Conservation (phyloP, 2,797 vertebrate species). For the Benthosema pterotum region DNA sequence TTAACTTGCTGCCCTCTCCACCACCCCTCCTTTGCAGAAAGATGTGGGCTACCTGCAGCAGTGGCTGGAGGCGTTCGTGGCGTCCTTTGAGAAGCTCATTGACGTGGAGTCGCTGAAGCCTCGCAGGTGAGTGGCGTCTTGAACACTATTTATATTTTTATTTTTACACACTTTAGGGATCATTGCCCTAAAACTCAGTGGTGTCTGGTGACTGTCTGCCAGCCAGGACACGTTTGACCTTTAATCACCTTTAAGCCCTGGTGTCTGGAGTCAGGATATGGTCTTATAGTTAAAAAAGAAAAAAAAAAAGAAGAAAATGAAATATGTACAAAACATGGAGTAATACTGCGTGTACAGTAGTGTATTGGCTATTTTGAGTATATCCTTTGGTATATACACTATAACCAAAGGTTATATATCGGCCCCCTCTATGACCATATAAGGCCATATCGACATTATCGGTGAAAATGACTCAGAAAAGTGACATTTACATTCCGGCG, state of each 20-base stretch:
- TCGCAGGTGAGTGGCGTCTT: conserved; percentile 81
- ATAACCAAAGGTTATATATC: too few relatives aligned
- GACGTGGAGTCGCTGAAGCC: conserved; percentile 88
- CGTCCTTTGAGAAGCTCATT: conserved; percentile 89
- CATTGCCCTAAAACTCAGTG: conserved; percentile 5
- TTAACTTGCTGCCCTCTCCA: conserved; percentile 12
- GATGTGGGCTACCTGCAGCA: conserved; percentile 92
- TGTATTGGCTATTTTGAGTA: too few relatives aligned
- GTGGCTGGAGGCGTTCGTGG: conserved; percentile 92
- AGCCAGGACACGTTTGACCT: conserved; percentile 18
- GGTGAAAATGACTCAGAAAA: too few relatives aligned
- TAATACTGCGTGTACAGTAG: too few relatives aligned
- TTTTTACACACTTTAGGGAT: conserved; percentile 12
- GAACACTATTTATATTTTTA: conserved; percentile 11
- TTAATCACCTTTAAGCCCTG: neutral
- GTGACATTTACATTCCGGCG: too few relatives aligned
- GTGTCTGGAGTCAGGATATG: too few relatives aligned
- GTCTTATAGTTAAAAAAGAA: too few relatives aligned
- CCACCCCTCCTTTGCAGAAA: conserved; percentile 79
- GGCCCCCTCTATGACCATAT: too few relatives aligned
- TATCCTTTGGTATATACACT: too few relatives aligned
- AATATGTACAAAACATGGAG: too few relatives aligned
- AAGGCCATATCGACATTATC: too few relatives aligned
- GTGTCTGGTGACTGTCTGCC: conserved; percentile 24
- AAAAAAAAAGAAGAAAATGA: too few relatives aligned